Conservation (phyloP, 2,113 vertebrate species). For the Echinops telfairi region DNA sequence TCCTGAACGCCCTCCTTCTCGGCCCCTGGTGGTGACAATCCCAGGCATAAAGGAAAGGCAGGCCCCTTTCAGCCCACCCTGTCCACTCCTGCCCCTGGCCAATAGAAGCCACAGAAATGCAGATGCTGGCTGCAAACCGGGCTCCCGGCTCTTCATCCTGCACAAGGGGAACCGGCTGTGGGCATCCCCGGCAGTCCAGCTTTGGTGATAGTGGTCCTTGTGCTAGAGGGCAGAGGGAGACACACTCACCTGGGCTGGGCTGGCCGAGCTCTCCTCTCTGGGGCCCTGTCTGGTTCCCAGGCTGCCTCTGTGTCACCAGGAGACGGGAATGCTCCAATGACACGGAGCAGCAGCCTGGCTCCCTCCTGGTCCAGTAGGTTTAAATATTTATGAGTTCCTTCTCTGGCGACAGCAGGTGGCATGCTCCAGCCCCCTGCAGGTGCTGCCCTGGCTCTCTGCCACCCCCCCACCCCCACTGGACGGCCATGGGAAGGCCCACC, state of each 20-base stretch:
- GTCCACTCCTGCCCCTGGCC: not conserved
- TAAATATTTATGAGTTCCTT: slow-evolving; percentile 80
- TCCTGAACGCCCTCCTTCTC: not conserved
- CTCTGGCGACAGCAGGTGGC: slow-evolving; percentile 61
- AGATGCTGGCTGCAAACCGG: not conserved
- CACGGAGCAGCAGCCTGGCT: slow-evolving; percentile 61
- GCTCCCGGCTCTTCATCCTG: not conserved
- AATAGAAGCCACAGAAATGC: not conserved
- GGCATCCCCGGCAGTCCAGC: not conserved
- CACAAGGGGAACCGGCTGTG: not conserved
- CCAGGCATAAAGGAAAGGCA: not conserved
- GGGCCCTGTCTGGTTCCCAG: not conserved
- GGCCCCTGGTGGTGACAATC: not conserved
- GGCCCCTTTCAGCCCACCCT: not conserved
- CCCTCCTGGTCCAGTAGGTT: not conserved
- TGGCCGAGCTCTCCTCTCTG: slow-evolving; percentile 34
- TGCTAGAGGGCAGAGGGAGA: not conserved
- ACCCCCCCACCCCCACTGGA: not conserved
- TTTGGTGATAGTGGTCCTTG: not conserved
- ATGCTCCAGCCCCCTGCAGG: slow-evolving; percentile 1
- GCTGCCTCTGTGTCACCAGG: slow-evolving; percentile 67
- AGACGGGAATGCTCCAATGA: slow-evolving; percentile 73
- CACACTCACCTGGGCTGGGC: slow-evolving; percentile 68
- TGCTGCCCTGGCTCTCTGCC: slow-evolving; percentile 18
- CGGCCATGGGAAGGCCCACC: not conserved